These are phyloP conservation scores for Esox niger DNA, from an alignment of 2,113 vertebrate genomes.

Conservation along the genomic window DNA sequence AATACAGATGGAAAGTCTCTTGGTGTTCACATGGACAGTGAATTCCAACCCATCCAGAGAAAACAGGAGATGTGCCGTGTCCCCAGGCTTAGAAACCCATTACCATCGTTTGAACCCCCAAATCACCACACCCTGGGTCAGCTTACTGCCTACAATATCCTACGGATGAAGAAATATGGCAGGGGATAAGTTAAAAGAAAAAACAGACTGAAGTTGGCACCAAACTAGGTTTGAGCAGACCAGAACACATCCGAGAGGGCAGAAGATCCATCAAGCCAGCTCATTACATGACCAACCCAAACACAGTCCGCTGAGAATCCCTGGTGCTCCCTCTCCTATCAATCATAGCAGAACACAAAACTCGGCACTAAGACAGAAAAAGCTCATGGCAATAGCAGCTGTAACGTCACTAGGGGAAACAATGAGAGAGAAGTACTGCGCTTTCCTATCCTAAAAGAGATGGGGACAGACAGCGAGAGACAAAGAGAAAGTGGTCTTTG, in stretches of 20 bases:
- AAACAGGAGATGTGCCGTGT: background rate
- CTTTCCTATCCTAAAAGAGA: background rate
- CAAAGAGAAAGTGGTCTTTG: no score
- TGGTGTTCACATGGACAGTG: background rate
- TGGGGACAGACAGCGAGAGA: background rate
- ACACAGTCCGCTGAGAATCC: slow-evolving; percentile 30
- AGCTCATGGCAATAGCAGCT: slow-evolving; percentile 42
- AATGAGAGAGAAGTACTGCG: background rate
- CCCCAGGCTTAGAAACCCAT: slow-evolving; percentile 33
- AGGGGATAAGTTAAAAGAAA: slow-evolving; percentile 14
- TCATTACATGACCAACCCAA: slow-evolving; percentile 20
- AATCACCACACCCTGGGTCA: slow-evolving; percentile 63
- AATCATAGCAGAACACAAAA: slow-evolving; percentile 25
- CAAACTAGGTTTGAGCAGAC: slow-evolving; percentile 66
- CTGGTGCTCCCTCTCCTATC: slow-evolving; percentile 10
- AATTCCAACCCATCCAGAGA: slow-evolving; percentile 6
- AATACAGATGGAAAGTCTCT: background rate
- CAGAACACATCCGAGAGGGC: slow-evolving; percentile 61
- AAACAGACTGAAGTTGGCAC: slow-evolving; percentile 80
- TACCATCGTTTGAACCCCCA: slow-evolving; percentile 85
- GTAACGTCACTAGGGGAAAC: background rate
- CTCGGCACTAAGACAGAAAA: slow-evolving; percentile 24
- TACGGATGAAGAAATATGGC: slow-evolving; percentile 44
- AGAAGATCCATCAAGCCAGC: slow-evolving; percentile 22
- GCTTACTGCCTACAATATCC: slow-evolving; percentile 76